Percentiles rank a stretch among this genome's conserved stretches.
Evolutionary conservation across 2,888 invertebrate genomes (phyloP).

Genomic region (Patella caerulea): DNA sequence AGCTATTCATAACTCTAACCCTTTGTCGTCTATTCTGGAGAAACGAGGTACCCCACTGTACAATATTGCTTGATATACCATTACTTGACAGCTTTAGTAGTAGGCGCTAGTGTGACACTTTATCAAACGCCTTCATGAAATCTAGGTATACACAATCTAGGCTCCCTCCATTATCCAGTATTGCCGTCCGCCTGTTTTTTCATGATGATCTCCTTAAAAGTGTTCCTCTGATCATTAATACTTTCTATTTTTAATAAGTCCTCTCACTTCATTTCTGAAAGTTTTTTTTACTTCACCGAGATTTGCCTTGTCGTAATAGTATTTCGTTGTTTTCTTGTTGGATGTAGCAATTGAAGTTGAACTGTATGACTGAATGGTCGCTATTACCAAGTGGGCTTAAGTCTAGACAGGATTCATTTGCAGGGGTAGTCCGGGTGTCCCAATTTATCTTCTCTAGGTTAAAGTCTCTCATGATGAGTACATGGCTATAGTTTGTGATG

Average conservation of each 20-base stretch:
- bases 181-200: not conserved
- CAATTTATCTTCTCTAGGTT: not conserved
- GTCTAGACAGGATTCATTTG: not conserved
- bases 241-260: not conserved
- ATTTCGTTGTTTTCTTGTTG: not conserved
- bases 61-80: not conserved
- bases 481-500: not conserved
- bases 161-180: too few relatives aligned
- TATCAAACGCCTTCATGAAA: too few relatives aligned
- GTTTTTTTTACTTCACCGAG: not conserved
- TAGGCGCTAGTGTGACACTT: too few relatives aligned
- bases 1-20: not conserved
- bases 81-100: too few relatives aligned
- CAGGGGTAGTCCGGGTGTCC: not conserved
- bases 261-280: not conserved
- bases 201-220: not conserved
- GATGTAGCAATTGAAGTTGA: not conserved
- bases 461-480: not conserved
- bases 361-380: not conserved
- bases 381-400: slow-evolving; percentile 14
- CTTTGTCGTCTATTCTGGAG: too few relatives aligned
- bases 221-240: not conserved
- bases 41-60: too few relatives aligned
- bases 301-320: not conserved
- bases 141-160: too few relatives aligned